These are phyloP conservation scores for Dryobota labecula DNA, from an alignment of 2,888 invertebrate species.

Conservation along the genomic window DNA sequence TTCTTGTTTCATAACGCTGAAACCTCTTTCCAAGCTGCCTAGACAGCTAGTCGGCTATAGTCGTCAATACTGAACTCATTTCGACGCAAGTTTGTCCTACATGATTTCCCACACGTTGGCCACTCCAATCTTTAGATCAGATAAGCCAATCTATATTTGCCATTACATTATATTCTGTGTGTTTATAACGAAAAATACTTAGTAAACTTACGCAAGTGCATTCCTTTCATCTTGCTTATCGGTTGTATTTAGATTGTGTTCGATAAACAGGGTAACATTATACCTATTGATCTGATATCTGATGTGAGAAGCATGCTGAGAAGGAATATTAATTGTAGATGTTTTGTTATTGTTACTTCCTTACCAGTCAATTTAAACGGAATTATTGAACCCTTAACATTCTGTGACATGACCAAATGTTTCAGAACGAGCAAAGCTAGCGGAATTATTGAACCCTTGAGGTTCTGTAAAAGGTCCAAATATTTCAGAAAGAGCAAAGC, in stretches of 20 bases:
- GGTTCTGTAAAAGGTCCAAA: too few species aligned
- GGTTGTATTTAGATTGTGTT: conserved; percentile 62
- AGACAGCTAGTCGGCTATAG: neutral
- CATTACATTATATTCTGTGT: conserved; percentile 34
- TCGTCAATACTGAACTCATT: neutral
- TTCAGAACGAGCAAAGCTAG: neutral
- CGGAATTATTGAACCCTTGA: neutral
- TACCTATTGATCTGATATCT: conserved; percentile 49
- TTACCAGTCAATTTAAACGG: neutral
- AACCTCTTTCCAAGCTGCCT: neutral
- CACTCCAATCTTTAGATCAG: conserved; percentile 52
- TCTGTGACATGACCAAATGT: too few species aligned
- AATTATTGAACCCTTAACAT: neutral
- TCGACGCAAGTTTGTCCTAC: conserved; percentile 41
- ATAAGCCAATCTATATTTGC: conserved; percentile 61
- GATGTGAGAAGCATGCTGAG: conserved; percentile 37
- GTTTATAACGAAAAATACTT: conserved; percentile 45
- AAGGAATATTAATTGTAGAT: conserved; percentile 19
- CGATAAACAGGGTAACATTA: conserved; percentile 57
- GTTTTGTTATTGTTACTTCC: conserved; percentile 8
- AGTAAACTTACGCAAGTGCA: conserved; percentile 63
- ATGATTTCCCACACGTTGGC: conserved; percentile 61
- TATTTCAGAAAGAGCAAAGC: neutral
- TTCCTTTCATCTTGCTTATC: conserved; percentile 68
- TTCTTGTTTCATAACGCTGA: neutral